phyloP scores from a whole-genome alignment of 2,797 vertebrate species.

The Liparis tanakae region DNA sequence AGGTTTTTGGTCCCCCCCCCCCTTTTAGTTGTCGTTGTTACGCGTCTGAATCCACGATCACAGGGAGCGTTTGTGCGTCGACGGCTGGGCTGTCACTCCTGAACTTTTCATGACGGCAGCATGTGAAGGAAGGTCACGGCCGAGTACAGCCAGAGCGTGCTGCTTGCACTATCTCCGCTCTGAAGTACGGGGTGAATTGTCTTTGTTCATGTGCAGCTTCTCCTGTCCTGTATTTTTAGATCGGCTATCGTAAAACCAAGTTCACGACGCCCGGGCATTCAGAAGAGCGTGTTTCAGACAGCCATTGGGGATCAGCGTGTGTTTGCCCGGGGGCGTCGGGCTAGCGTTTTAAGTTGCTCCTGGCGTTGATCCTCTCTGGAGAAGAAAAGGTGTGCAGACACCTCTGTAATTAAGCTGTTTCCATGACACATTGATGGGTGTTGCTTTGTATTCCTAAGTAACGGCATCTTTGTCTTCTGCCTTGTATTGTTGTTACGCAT shows the following conservation, averaged over 20 bases:
- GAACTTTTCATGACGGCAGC: conserved; percentile 8
- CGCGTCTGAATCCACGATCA: background rate
- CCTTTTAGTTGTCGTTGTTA: background rate
- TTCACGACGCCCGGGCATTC: background rate
- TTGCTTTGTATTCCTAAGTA: conserved; percentile 52
- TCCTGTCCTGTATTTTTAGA: conserved; percentile 48
- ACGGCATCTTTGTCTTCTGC: conserved; percentile 24
- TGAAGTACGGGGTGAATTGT: conserved; percentile 3
- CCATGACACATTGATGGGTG: too few relatives aligned
- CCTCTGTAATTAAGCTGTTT: too few relatives aligned
- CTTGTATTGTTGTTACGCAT: conserved; percentile 25
- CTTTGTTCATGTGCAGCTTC: conserved; percentile 7
- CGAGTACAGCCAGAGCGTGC: conserved; percentile 13
- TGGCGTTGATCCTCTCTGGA: conserved; percentile 62
- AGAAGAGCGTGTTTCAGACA: conserved; percentile 27
- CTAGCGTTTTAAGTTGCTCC: conserved; percentile 58
- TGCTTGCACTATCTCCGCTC: conserved; percentile 28
- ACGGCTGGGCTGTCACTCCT: background rate
- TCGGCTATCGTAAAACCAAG: conserved; percentile 30
- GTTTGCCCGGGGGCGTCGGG: conserved; percentile 33
- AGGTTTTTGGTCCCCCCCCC: background rate
- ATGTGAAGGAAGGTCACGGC: conserved; percentile 27
- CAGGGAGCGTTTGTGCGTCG: background rate
- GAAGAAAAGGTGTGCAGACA: too few relatives aligned
- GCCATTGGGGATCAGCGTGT: conserved; percentile 33